phyloP scores from a whole-genome alignment of 2,113 vertebrate genomes.

The Rana temporaria region DNA sequence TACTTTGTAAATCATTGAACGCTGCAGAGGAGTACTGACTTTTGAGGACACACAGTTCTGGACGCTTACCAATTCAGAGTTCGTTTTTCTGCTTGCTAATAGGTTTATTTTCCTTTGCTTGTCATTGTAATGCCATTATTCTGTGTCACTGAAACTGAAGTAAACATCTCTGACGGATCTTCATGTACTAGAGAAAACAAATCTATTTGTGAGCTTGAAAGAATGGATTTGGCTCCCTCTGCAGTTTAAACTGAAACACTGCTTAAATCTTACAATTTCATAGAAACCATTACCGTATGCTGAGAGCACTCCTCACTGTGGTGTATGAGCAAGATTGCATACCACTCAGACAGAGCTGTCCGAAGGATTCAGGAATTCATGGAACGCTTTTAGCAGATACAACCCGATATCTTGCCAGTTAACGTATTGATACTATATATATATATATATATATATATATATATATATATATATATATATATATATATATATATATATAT shows the following conservation, averaged over 20 bases:
- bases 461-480: too few species aligned
- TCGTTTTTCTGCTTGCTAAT: not conserved
- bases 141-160: not conserved
- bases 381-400: too few species aligned
- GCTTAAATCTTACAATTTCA: not conserved
- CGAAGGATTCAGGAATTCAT: not conserved
- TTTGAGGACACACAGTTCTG: not conserved
- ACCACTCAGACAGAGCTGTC: not conserved
- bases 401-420: too few species aligned
- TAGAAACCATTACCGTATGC: not conserved
- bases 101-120: constrained; percentile 39
- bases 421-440: too few species aligned
- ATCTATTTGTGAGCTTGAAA: constrained; percentile 25
- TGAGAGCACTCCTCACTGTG: constrained; percentile 15
- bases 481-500: too few species aligned
- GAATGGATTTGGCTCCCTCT: constrained; percentile 79
- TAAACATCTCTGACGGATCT: not conserved
- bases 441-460: too few species aligned
- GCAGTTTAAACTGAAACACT: constrained; percentile 66
- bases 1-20: too few species aligned
- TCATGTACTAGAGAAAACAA: constrained; percentile 20
- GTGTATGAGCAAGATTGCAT: constrained; percentile 11
- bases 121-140: constrained; percentile 33
- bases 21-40: not conserved
- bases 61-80: constrained; percentile 1